Evolutionary conservation across 2,797 vertebrate genomes (phyloP).

Genomic region (Phyllotis vaccarum): DNA sequence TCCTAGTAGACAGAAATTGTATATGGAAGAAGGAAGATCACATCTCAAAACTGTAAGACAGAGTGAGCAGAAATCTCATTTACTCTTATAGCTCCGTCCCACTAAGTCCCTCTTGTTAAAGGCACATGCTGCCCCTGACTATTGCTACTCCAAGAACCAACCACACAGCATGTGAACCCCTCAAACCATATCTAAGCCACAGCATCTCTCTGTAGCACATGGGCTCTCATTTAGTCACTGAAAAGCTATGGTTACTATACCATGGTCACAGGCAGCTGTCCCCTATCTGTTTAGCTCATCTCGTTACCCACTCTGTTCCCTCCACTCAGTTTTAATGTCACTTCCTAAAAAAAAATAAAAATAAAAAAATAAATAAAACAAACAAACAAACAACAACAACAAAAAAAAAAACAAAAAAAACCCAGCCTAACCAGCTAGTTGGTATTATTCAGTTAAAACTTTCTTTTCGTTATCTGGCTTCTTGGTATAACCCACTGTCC

Average conservation of each 20-base stretch:
- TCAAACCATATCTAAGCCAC: too few species aligned
- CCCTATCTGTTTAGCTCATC: background rate
- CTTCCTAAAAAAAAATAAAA: constrained; percentile 25
- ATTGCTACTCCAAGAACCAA: background rate
- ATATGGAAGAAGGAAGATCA: background rate
- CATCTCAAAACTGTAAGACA: background rate
- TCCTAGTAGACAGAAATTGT: background rate
- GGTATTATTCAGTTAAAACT: background rate
- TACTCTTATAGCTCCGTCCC: background rate
- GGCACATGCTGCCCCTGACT: background rate
- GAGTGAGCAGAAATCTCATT: background rate
- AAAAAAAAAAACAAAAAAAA: too few species aligned
- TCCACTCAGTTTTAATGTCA: background rate
- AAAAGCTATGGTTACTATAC: background rate
- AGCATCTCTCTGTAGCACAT: background rate
- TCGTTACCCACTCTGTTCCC: background rate
- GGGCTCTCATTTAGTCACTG: background rate
- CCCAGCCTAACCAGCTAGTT: background rate
- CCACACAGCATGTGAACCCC: background rate
- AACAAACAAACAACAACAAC: too few species aligned
- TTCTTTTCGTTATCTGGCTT: background rate
- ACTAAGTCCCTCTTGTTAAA: background rate
- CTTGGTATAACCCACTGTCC: background rate
- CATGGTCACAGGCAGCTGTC: background rate
- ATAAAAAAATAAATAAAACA: too few species aligned